phyloP scores from a whole-genome alignment of 2,797 vertebrate species.

The Nannoperca obscura region DNA sequence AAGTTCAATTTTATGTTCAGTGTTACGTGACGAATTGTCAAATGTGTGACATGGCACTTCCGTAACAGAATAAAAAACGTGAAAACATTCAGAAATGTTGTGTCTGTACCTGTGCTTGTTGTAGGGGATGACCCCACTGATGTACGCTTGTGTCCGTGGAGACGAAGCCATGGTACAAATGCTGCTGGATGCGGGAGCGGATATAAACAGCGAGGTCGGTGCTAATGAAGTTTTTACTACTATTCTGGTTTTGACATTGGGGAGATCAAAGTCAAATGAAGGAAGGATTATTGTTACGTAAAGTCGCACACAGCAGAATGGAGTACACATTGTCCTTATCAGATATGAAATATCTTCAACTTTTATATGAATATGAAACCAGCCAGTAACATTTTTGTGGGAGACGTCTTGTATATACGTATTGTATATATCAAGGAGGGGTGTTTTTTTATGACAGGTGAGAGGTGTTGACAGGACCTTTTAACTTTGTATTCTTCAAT shows the following conservation, averaged over 20 bases:
- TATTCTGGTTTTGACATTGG: neutral
- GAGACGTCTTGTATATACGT: neutral
- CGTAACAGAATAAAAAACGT: neutral
- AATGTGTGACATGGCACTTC: neutral
- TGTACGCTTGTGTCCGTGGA: conserved; percentile 97
- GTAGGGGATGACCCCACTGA: conserved; percentile 94
- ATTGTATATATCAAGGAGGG: neutral
- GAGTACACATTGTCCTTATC: neutral
- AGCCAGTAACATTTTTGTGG: neutral
- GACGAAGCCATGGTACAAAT: conserved; percentile 99
- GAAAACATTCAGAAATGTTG: neutral
- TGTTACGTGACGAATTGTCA: neutral
- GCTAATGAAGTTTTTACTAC: conserved; percentile 34
- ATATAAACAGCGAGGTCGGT: conserved; percentile 97
- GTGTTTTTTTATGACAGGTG: neutral
- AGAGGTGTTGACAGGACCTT: neutral
- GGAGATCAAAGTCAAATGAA: conserved; percentile 22
- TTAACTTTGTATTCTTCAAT: neutral
- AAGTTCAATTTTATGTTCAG: neutral
- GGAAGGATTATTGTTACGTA: neutral
- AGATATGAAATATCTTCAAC: neutral
- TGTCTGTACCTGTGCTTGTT: conserved; percentile 1
- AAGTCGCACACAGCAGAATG: neutral
- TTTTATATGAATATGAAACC: neutral
- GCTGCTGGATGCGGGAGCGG: conserved; percentile 97